Base-by-base conservation (phyloP, 1,140 invertebrate species). In the Mesaphorura yosii region DNA sequence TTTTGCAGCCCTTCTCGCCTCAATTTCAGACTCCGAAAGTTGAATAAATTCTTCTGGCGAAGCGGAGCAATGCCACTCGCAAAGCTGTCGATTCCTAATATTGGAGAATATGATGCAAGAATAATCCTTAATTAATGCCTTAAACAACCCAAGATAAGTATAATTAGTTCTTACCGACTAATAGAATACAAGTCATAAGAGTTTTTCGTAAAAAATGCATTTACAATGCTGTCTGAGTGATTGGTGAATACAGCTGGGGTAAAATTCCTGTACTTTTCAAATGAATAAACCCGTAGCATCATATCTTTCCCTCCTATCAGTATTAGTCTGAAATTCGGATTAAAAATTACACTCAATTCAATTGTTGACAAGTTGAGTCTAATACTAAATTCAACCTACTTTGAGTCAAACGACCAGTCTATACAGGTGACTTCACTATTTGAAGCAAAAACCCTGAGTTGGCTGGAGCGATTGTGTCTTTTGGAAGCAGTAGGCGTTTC, bases 401-500 rank as follows among this genome's bases (percentile, higher is more conserved):
- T 83, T 0, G 91, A 95, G 71, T 96, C 91, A 38, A 75, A 76
- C 0, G 89, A 91, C 93, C 93, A 97, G 68, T 88, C 81, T 19
- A 97, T 62, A 66, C 79, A 90, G 0, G 83, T 84, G 0, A 85
- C 82, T 54, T 88, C 91, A 86, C 57, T 76, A 78, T 22, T 84
- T 76, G 31, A 81, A 82, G 83, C 78, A 68, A 87, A 92, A 1
- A 86, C 82, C 53, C 81, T 72, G 66, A 87, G 81, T 73, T 95
- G 79, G 3, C 83, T 70, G 71, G 97, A 95, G 1, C 88, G 84
- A 71, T 91, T 88, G 65, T 83, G 92, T 25, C 84, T 82, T 1
- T 78, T 79, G 65, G 83, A 78, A 20, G 76, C 71, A 5, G 85
- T 82, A 12, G 91, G 90, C 15, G 87, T 78, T 66, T 82, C 82